Conservation (phyloP, 2,113 vertebrate species). For the Brachyhypopomus occidentalis region DNA sequence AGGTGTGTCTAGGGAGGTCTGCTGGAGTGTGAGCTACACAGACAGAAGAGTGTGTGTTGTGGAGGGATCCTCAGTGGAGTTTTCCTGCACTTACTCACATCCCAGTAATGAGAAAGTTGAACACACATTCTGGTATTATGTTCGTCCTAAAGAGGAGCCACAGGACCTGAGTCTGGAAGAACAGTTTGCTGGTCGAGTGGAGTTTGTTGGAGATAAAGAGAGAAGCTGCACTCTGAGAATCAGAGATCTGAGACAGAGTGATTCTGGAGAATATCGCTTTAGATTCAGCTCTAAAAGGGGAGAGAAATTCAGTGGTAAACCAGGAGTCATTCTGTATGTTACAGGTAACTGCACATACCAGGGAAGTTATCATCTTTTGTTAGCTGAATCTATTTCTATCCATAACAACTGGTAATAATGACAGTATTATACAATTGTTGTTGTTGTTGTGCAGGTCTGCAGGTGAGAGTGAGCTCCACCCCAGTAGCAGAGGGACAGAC, state of each 20-base stretch:
- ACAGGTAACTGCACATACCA: constrained; percentile 31
- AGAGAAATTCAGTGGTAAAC: background rate
- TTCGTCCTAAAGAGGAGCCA: background rate
- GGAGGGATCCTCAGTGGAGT: constrained; percentile 6
- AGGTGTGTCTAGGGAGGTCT: background rate
- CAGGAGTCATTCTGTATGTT: constrained; percentile 23
- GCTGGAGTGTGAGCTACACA: constrained; percentile 1
- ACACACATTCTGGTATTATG: constrained; percentile 19
- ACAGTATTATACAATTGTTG: background rate
- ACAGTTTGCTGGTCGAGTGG: constrained; percentile 5
- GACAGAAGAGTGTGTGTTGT: constrained; percentile 14
- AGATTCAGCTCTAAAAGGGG: constrained; percentile 5
- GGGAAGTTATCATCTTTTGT: too few relatives aligned
- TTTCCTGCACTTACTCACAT: constrained; percentile 21
- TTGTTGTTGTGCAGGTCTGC: background rate
- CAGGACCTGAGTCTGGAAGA: background rate
- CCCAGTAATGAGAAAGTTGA: background rate
- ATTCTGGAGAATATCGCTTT: constrained; percentile 44
- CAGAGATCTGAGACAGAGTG: constrained; percentile 13
- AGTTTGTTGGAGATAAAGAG: constrained; percentile 17
- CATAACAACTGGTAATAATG: background rate
- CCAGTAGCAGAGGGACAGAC: constrained; percentile 6
- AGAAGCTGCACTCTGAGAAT: constrained; percentile 21
- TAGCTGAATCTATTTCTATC: background rate
- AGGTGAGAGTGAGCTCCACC: background rate